Percentiles rank a stretch among this genome's conserved stretches.
phyloP scores from a whole-genome alignment of 2,888 invertebrate genomes.

The Buathra laborator region DNA sequence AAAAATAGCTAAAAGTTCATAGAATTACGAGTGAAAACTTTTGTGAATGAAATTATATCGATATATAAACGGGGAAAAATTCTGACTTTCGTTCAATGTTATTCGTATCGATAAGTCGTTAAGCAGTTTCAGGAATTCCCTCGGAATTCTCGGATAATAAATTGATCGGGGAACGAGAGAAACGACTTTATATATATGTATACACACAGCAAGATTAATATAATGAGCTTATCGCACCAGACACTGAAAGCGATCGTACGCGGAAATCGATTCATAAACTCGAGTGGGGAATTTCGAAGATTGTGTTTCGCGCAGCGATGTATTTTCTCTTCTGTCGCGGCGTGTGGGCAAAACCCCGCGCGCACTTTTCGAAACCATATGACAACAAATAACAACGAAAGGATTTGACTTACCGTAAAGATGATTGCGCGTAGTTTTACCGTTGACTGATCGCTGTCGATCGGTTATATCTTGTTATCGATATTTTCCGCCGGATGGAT shows the following conservation, averaged over 20 bases:
- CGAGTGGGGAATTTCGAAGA: background rate
- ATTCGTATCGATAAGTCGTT: too few species aligned
- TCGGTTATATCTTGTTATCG: background rate
- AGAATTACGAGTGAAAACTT: background rate
- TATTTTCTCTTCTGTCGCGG: background rate
- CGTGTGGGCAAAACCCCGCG: background rate
- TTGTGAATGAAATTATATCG: background rate
- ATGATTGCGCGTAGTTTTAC: background rate
- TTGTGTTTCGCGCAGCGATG: background rate
- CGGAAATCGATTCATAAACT: background rate
- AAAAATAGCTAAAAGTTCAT: background rate
- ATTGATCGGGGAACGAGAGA: too few species aligned
- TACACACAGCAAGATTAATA: background rate
- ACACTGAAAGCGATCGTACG: background rate
- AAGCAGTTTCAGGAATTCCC: too few species aligned
- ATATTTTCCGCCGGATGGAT: background rate
- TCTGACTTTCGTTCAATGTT: too few species aligned
- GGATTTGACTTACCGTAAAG: constrained; percentile 8
- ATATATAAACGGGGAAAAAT: background rate
- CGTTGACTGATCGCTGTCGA: background rate
- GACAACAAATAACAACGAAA: background rate
- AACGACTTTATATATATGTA: too few species aligned
- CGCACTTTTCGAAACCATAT: constrained; percentile 34
- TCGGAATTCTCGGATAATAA: too few species aligned
- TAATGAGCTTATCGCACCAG: background rate